Base-by-base conservation (phyloP, 2,113 vertebrate species). In the Excalfactoria chinensis region DNA sequence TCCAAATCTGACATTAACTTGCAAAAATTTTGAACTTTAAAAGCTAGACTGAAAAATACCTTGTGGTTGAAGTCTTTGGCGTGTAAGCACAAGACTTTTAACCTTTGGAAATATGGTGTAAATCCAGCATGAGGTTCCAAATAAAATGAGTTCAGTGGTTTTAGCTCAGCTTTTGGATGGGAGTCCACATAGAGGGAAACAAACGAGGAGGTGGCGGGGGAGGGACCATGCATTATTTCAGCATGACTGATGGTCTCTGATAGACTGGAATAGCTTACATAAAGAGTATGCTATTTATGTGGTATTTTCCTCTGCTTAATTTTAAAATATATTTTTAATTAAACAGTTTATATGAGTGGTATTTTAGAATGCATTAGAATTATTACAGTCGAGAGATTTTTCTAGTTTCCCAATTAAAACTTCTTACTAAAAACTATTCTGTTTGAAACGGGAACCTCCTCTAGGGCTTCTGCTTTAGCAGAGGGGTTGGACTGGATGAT, bases 71-170 rank as follows among this genome's bases (percentile, higher is more conserved):
- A 96, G 87, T 88, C 71, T 84, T 96, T 96, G 90, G 89, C 87
- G 97, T 71, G 95, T 84, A 82, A 96, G 74, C 56, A 43, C 22
- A 84, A 88, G 86, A 84, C 89, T 94, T 95, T 90, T 76, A 97
- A 76, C 69, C 95, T 97, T 97, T 95, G 93, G 95, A 97, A 97
- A 97, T 77, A 89, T 96, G 91, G 95, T 96, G 91, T 95, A 95
- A 93, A 95, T 91, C 75, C 88, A 93, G n/a, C 76, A 18, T 32
- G 62, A 80, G 72, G 46, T 87, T 97, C 93, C 96, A 90, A 89
- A 69, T 88, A 79, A 97, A 97, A 95, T 95, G 72, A 96, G 87
- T 96, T 95, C 82, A 96, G 67, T 96, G 84, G 72, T 77, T 96
- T 97, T 96, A 96, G 93, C 81, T 97, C 88, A 90, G 93, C 87